Evolutionary conservation across 2,888 invertebrate species (phyloP).

Genomic region (Andrena minutula): DNA sequence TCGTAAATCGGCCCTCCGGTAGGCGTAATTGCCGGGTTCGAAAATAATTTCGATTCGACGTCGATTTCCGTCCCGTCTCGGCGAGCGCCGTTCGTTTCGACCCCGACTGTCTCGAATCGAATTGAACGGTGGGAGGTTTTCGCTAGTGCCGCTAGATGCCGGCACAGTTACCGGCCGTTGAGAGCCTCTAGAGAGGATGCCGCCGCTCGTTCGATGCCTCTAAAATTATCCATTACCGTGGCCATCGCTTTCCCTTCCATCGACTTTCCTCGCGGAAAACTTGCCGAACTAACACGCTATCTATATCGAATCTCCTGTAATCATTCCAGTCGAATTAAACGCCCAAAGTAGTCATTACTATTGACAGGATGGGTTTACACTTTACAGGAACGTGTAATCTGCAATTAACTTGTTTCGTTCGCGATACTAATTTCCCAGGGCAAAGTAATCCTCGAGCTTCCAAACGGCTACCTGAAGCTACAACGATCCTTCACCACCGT

Average conservation of each 20-base stretch:
- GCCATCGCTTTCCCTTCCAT: not conserved
- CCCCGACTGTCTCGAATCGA: slow-evolving; percentile 29
- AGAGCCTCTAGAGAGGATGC: not conserved
- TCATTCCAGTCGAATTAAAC: not conserved
- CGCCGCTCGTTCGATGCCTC: slow-evolving; percentile 18
- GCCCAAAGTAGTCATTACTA: not conserved
- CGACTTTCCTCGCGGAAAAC: not conserved
- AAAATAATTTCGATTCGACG: slow-evolving; percentile 45
- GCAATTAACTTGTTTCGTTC: not conserved
- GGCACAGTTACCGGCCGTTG: slow-evolving; percentile 68
- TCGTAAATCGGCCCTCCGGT: slow-evolving; percentile 38
- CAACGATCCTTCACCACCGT: not conserved
- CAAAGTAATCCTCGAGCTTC: not conserved
- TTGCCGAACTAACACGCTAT: not conserved
- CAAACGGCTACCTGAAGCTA: not conserved
- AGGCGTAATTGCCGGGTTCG: slow-evolving; percentile 49
- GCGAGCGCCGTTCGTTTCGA: slow-evolving; percentile 11
- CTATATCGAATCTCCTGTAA: not conserved
- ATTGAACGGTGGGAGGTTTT: slow-evolving; percentile 68
- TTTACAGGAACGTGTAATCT: no score
- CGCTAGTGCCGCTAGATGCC: slow-evolving; percentile 76
- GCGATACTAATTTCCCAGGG: not conserved
- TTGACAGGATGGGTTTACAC: no score
- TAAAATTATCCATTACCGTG: slow-evolving; percentile 49
- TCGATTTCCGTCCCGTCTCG: slow-evolving; percentile 39